A percentile compares a stretch with the other conserved stretches of the same genome.
phyloP scores from a whole-genome alignment of 2,888 invertebrate genomes.

The Himalopsyche tibetana region DNA sequence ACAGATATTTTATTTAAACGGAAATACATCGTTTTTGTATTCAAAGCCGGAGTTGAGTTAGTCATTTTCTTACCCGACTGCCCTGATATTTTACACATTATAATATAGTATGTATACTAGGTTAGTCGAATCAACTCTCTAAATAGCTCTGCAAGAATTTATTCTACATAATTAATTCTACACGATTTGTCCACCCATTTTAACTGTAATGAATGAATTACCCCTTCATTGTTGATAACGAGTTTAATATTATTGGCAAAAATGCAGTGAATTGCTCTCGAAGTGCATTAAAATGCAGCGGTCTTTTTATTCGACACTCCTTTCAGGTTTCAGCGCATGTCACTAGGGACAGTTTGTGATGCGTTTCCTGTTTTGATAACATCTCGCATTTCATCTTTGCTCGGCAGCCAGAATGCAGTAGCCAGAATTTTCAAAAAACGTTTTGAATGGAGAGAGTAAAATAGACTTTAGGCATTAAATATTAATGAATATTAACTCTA shows the following conservation, averaged over 20 bases:
- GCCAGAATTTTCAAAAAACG: background rate
- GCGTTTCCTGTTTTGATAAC: constrained; percentile 42
- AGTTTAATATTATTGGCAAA: background rate
- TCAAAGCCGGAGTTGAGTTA: too few species aligned
- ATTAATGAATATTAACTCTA: too few species aligned
- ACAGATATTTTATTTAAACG: too few species aligned
- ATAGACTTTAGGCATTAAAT: too few species aligned
- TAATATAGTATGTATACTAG: too few species aligned
- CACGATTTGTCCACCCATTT: background rate
- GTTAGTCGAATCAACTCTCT: too few species aligned
- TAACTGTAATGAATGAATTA: background rate
- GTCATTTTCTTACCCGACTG: too few species aligned
- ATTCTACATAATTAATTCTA: too few species aligned
- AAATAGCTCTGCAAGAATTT: too few species aligned
- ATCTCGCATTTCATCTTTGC: constrained; percentile 4
- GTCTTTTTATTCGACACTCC: background rate
- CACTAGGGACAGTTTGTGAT: constrained; percentile 4
- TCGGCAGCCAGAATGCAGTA: background rate
- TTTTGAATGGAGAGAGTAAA: too few species aligned
- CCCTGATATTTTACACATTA: too few species aligned
- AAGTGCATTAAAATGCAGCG: background rate
- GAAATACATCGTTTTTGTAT: too few species aligned
- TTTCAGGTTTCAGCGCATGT: background rate
- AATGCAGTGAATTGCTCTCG: background rate
- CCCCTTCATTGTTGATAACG: background rate